These are phyloP conservation scores for Porites evermanni DNA, from an alignment of 92 coral and sea anemone genomes.

Conservation along the genomic window DNA sequence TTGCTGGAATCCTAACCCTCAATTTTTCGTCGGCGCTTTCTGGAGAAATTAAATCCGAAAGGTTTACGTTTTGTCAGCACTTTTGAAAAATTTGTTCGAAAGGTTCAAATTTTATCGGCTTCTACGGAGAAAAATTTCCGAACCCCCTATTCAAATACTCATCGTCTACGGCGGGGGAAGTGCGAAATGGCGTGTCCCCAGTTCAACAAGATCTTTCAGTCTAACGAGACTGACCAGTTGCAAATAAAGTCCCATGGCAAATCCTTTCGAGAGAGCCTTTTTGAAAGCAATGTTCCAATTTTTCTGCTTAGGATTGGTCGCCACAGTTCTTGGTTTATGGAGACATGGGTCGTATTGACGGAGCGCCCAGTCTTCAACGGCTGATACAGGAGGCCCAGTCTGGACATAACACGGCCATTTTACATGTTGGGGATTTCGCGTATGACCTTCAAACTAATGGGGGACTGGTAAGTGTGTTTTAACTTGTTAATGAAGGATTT, in stretches of 20 bases:
- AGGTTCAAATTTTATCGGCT: too few species aligned
- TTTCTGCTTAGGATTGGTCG: slow-evolving; percentile 59
- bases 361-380: slow-evolving; percentile 80
- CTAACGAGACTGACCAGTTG: not conserved
- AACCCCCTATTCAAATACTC: too few species aligned
- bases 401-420: slow-evolving; percentile 74
- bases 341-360: slow-evolving; percentile 87
- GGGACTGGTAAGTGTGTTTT: slow-evolving; percentile 69
- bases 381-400: slow-evolving; percentile 77
- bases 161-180: too few species aligned
- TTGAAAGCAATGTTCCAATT: not conserved
- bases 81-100: too few species aligned
- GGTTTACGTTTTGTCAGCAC: too few species aligned
- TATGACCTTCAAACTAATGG: slow-evolving; percentile 78
- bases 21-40: too few species aligned
- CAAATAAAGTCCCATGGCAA: not conserved
- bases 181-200: too few species aligned
- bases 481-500: not conserved
- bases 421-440: slow-evolving; percentile 89
- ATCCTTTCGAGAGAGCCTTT: not conserved
- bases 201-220: too few species aligned
- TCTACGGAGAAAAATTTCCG: too few species aligned
- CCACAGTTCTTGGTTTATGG: slow-evolving; percentile 85
- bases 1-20: too few species aligned
- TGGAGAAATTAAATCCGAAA: too few species aligned